A percentile compares a stretch with the other conserved stretches of the same genome.
Evolutionary conservation across 2,113 vertebrate genomes (phyloP).

Genomic region (Phycodurus eques): DNA sequence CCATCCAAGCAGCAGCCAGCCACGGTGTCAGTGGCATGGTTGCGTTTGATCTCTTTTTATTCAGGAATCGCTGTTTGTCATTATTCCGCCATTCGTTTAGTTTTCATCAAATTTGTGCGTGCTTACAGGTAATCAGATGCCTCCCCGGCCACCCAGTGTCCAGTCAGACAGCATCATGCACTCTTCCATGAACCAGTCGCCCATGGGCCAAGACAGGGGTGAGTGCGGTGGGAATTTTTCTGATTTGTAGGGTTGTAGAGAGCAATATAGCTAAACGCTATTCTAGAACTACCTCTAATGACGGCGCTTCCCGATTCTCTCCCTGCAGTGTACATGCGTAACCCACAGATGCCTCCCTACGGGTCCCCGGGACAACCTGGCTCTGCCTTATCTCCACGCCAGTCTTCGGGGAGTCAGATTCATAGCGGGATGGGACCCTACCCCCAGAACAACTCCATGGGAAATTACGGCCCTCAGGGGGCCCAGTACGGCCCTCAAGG

Average conservation of each 20-base stretch:
- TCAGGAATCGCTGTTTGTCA: neutral
- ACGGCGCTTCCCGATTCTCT: neutral
- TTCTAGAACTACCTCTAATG: neutral
- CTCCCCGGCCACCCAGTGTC: constrained; percentile 93
- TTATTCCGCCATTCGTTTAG: neutral
- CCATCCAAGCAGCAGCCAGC: constrained; percentile 8
- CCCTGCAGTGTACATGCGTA: constrained; percentile 89
- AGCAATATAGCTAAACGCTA: neutral
- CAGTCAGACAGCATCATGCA: constrained; percentile 95
- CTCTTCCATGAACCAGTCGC: constrained; percentile 91
- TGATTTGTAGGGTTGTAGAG: neutral
- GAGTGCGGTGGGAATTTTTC: constrained; percentile 37
- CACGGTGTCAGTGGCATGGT: neutral
- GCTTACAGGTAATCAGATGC: constrained; percentile 92
- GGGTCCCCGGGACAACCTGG: constrained; percentile 89
- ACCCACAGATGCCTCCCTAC: constrained; percentile 93
- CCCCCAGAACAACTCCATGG: constrained; percentile 94
- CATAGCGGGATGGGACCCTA: constrained; percentile 92
- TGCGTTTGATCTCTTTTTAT: neutral
- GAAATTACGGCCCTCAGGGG: constrained; percentile 89
- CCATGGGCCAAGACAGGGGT: constrained; percentile 94
- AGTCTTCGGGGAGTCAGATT: constrained; percentile 92
- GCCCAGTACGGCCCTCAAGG: constrained; percentile 94
- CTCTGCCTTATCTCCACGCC: constrained; percentile 96
- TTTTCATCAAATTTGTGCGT: neutral